phyloP scores from a whole-genome alignment of 2,888 invertebrate species.

The Leptinotarsa juncta region DNA sequence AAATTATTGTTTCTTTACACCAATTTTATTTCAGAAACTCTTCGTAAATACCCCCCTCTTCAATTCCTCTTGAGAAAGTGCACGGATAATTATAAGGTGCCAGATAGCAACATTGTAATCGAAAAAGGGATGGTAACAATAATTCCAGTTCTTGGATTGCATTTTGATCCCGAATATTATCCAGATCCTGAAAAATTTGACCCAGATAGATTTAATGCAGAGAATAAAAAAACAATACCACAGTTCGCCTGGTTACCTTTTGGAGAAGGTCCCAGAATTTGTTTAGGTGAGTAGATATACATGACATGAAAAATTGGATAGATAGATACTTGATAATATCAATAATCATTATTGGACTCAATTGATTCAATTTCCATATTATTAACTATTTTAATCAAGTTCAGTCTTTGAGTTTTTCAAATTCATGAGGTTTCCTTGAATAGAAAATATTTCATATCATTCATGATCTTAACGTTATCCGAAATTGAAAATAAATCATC shows the following conservation, averaged over 20 bases:
- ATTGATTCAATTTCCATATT: too few relatives aligned
- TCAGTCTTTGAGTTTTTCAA: too few relatives aligned
- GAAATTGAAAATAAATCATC: too few relatives aligned
- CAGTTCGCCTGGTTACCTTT: slow-evolving; percentile 48
- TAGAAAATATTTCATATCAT: too few relatives aligned
- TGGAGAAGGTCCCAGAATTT: slow-evolving; percentile 53
- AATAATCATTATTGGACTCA: too few relatives aligned
- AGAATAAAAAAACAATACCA: slow-evolving; percentile 40
- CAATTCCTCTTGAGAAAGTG: slow-evolving; percentile 38
- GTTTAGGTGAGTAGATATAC: slow-evolving; percentile 46
- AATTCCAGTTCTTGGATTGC: slow-evolving; percentile 45
- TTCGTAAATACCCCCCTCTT: slow-evolving; percentile 49
- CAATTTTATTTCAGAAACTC: slow-evolving; percentile 39
- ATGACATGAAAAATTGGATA: too few relatives aligned
- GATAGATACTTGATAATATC: too few relatives aligned
- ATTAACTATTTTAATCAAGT: too few relatives aligned
- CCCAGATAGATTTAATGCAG: slow-evolving; percentile 49
- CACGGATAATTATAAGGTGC: slow-evolving; percentile 49
- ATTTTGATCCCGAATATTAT: slow-evolving; percentile 50
- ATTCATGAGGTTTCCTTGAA: too few relatives aligned
- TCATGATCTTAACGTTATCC: too few relatives aligned
- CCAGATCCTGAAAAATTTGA: slow-evolving; percentile 51
- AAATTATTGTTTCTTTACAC: not conserved
- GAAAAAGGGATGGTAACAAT: slow-evolving; percentile 49
- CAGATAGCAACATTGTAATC: slow-evolving; percentile 45